Percentiles rank a stretch among this genome's conserved stretches.
Evolutionary conservation across 1,140 invertebrate species (phyloP).

Genomic region (Macrocentrus cingulum): DNA sequence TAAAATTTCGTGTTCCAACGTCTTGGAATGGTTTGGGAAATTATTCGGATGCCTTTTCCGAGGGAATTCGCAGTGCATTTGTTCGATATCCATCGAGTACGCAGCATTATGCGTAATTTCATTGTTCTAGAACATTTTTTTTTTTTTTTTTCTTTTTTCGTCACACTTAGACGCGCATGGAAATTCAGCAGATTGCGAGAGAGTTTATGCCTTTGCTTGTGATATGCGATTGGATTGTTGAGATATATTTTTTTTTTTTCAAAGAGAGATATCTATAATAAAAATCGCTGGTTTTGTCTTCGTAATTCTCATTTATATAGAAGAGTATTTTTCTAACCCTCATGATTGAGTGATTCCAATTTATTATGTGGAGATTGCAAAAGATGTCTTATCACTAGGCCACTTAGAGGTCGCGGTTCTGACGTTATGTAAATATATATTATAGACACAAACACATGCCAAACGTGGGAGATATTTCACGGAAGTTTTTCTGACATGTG

Average conservation of each 20-base stretch:
- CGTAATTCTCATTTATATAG: no score
- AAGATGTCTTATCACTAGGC: slow-evolving; percentile 42
- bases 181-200: no score
- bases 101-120: slow-evolving; percentile 40
- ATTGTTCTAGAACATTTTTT: neutral
- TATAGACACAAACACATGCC: slow-evolving; percentile 1
- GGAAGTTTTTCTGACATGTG: slow-evolving; percentile 22
- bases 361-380: slow-evolving; percentile 1
- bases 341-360: no score
- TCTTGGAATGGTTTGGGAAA: slow-evolving; percentile 37
- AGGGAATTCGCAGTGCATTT: slow-evolving; percentile 48
- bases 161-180: no score
- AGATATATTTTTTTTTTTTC: no score
- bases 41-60: slow-evolving; percentile 26
- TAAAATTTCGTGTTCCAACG: slow-evolving; percentile 48
- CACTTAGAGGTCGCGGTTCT: slow-evolving; percentile 43
- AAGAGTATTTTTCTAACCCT: no score
- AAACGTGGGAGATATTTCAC: neutral
- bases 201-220: no score
- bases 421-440: neutral
- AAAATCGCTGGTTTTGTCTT: no score
- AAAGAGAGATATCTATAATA: no score
- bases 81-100: slow-evolving; percentile 48
- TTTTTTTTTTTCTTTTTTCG: no score
- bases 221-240: no score